Conservation (phyloP, 2,113 vertebrate genomes). For the Cromileptes altivelis region DNA sequence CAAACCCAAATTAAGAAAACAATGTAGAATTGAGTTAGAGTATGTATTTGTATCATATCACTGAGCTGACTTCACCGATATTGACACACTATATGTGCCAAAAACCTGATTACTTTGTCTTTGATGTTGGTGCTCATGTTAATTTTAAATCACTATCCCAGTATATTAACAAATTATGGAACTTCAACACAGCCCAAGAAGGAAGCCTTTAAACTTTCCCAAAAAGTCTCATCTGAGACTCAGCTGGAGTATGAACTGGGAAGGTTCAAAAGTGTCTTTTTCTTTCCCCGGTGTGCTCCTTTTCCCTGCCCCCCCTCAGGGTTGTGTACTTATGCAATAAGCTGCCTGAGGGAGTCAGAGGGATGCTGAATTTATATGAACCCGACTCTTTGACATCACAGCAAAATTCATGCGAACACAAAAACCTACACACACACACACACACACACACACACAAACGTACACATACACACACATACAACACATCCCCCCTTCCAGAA, state of each 20-base stretch:
- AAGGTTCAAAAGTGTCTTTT: constrained; percentile 47
- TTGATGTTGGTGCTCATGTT: background rate
- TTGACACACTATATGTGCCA: background rate
- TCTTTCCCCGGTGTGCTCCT: background rate
- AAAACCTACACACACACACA: constrained; percentile 10
- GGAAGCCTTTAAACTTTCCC: constrained; percentile 15
- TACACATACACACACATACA: background rate
- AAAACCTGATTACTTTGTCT: background rate
- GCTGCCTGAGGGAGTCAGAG: constrained; percentile 62
- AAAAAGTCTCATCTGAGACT: constrained; percentile 23
- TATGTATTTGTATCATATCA: background rate
- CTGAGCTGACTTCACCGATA: background rate
- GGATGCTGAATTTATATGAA: constrained; percentile 63
- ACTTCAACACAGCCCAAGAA: constrained; percentile 2
- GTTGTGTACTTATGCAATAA: constrained; percentile 53
- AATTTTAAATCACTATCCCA: background rate
- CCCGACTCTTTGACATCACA: constrained; percentile 55
- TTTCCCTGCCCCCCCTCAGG: constrained; percentile 36
- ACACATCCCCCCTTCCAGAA: background rate
- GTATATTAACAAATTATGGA: constrained; percentile 3
- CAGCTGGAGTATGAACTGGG: constrained; percentile 13
- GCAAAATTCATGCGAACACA: constrained; percentile 44
- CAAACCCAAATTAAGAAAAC: background rate
- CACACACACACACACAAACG: background rate
- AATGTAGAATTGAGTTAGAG: background rate